phyloP scores from a whole-genome alignment of 1,140 invertebrate species.

The Penaeus chinensis region DNA sequence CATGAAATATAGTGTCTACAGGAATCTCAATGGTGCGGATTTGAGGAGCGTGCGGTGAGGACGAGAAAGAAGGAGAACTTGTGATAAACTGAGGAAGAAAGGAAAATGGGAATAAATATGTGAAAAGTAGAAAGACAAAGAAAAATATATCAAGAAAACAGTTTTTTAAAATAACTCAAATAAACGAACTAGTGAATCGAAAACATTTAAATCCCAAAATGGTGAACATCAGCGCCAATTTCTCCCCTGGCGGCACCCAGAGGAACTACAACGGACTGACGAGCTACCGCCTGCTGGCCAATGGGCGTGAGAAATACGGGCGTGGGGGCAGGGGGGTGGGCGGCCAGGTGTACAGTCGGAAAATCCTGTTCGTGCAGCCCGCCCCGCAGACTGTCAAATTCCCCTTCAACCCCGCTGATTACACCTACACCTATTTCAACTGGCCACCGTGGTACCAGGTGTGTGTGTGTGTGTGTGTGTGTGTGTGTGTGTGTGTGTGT shows the following conservation, averaged over 20 bases:
- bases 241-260: background rate
- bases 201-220: conserved; percentile 12
- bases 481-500: conserved; percentile 2
- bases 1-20: too few species aligned
- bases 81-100: too few species aligned
- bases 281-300: background rate
- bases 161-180: background rate
- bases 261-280: conserved; percentile 23
- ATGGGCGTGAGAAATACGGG: background rate
- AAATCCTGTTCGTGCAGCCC: conserved; percentile 39
- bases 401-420: conserved; percentile 31
- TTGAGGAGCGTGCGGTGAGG: too few species aligned
- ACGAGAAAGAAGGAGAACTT: too few species aligned
- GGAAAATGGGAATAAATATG: too few species aligned
- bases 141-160: background rate
- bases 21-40: too few species aligned
- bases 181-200: background rate
- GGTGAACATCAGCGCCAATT: conserved; percentile 11
- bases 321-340: background rate
- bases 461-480: conserved; percentile 18
- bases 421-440: conserved; percentile 46
- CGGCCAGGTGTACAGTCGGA: conserved; percentile 30
- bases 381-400: background rate
- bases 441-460: conserved; percentile 42
- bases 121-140: background rate